These are phyloP conservation scores for Candidula unifasciata DNA, from an alignment of 2,888 invertebrate species.

Conservation along the genomic window DNA sequence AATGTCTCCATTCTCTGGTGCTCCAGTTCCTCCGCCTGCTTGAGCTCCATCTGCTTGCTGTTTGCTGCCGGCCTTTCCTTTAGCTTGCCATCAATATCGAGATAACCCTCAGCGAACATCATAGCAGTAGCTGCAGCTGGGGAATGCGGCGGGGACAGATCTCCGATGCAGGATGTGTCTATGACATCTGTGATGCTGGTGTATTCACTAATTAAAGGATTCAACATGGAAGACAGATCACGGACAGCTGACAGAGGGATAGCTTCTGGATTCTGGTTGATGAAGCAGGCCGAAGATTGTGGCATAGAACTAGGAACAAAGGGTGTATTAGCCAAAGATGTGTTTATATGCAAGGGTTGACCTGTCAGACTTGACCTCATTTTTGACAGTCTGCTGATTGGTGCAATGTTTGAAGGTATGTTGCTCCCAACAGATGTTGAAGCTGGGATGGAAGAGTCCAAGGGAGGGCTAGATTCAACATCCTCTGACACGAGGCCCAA, in stretches of 20 bases:
- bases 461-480: neutral
- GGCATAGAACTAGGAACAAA: constrained; percentile 49
- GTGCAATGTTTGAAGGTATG: neutral
- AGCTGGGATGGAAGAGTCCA: neutral
- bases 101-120: constrained; percentile 50
- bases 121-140: constrained; percentile 64
- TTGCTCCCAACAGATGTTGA: neutral
- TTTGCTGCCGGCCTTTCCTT: constrained; percentile 83
- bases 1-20: constrained; percentile 93
- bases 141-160: constrained; percentile 71
- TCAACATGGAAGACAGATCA: constrained; percentile 69
- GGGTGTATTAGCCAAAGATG: constrained; percentile 49
- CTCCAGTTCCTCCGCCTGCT: constrained; percentile 93
- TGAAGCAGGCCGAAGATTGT: constrained; percentile 52
- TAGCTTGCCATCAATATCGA: constrained; percentile 41
- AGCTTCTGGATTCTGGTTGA: constrained; percentile 46
- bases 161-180: constrained; percentile 85
- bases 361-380: constrained; percentile 29
- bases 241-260: constrained; percentile 54
- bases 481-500: constrained; percentile 12
- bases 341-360: constrained; percentile 48
- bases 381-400: neutral
- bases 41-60: constrained; percentile 90
- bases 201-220: constrained; percentile 84
- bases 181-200: constrained; percentile 95